Base-by-base conservation (phyloP, 1,140 invertebrate genomes). In the Camponotus pennsylvanicus region DNA sequence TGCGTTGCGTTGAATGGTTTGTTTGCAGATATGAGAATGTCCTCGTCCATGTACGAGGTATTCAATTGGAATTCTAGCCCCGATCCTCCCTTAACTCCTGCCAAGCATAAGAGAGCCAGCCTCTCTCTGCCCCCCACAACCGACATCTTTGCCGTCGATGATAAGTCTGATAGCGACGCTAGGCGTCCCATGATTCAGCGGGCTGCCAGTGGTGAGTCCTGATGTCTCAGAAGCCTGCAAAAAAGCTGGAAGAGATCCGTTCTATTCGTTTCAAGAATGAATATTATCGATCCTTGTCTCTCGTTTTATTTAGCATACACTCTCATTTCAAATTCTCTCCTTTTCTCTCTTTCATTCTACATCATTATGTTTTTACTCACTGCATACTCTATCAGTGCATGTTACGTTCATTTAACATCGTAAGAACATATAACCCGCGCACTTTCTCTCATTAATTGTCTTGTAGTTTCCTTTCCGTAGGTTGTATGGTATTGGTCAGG, bases 41-140 rank as follows among this genome's bases (percentile, higher is more conserved):
- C 97, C 93, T 96, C 96, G 94, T 97, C 97, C 93, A 97, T 97
- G 96, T 97, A 97, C 95, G 97, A 97, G 95, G 96, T 97, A 90
- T 97, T 97, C 95, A 96, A 97, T 96, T 97, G 97, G 97, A 96
- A 95, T 93, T 91, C 92, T 93, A 93, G 93, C 92, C 92, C 95
- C 85, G 94, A 95, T 93, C 93, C 94, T 92, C 93, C 94, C 87
- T 92, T 95, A 94, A 95, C 93, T 91, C 92, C 94, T 91, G 94
- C 92, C 88, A 95, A 94, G 94, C 92, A 91, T 94, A 95, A 95
- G 92, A 95, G 94, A 94, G 94, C 94, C 91, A 95, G 94, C 91
- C 94, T 95, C 92, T 95, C 94, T 91, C 91, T 95, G 88, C 94
- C 94, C 93, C 93, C 94, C 92, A 94, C 94, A 89, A 93, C 93